phyloP scores from a whole-genome alignment of 2,113 vertebrate species.

The Triplophysa rosa region DNA sequence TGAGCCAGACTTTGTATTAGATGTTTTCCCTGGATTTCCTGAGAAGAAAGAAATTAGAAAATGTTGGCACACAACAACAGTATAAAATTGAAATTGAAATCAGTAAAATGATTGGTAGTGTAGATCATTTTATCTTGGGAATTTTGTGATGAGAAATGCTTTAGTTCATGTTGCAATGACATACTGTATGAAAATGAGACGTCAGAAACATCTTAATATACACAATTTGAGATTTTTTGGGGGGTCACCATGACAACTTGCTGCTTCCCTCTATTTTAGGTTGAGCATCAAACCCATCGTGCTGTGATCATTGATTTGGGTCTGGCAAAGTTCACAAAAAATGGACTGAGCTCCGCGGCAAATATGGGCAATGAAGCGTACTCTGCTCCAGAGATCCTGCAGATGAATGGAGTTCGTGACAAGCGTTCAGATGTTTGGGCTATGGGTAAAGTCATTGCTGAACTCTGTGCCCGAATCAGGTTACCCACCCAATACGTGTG shows the following conservation, averaged over 20 bases:
- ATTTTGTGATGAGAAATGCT: too few relatives aligned
- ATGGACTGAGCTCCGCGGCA: slow-evolving; percentile 65
- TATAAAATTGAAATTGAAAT: too few relatives aligned
- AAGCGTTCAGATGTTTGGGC: slow-evolving; percentile 75
- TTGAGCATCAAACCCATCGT: slow-evolving; percentile 72
- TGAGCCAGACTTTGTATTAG: slow-evolving; percentile 51
- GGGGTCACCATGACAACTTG: neutral
- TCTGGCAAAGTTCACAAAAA: slow-evolving; percentile 70
- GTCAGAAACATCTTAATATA: too few relatives aligned
- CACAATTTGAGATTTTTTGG: too few relatives aligned
- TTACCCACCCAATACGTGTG: slow-evolving; percentile 62
- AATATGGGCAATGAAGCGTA: slow-evolving; percentile 74
- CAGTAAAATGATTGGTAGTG: too few relatives aligned
- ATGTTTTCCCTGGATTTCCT: too few relatives aligned
- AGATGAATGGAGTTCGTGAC: slow-evolving; percentile 53
- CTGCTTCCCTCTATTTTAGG: slow-evolving; percentile 53
- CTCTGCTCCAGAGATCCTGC: slow-evolving; percentile 71
- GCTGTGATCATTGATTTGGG: slow-evolving; percentile 76
- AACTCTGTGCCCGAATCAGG: slow-evolving; percentile 68
- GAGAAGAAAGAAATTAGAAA: too few relatives aligned
- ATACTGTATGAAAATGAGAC: too few relatives aligned
- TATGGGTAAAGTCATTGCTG: slow-evolving; percentile 74
- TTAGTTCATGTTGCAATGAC: too few relatives aligned
- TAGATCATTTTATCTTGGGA: too few relatives aligned
- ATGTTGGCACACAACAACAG: too few relatives aligned